Evolutionary conservation across 1,140 invertebrate genomes (phyloP), one percentile per base, ranked within the genome.

Genomic region (Leguminivora glycinivorella): DNA sequence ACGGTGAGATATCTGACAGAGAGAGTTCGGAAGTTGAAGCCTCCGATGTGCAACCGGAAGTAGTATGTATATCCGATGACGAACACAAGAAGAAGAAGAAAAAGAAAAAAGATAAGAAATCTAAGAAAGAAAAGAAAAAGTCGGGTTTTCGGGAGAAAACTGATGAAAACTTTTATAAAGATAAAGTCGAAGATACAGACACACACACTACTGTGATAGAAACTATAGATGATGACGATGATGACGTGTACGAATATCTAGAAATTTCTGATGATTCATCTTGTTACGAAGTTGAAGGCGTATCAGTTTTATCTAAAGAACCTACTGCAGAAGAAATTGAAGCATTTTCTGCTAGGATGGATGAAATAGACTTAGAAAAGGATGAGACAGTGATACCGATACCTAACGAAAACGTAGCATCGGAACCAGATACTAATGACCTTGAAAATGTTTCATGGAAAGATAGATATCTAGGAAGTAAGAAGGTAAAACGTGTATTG

Each of bases 401-500:
- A 34, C 69, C 76, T 17, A 82, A 83, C 47, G 70, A 34, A 67
- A 29, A 26, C 31, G 12, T 52, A 69, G 68, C 56, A 26, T 7
- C 71, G 72, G 40, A 73, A 24, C 67, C 77, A 38, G 67, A 73
- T 40, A 67, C 52, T 1, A 72, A 78, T 68, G 72, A 78, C 4
- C 31, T 77, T 43, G 82, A 79, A 70, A 82, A 83, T 43, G 79
- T 89, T n/a, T 91, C 90, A 0, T 92, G 92, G 92, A 92, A 92
- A 74, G 87, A 92, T 52, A 77, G 92, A 40, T 91, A 91, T 72
- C 77, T 91, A 47, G 82, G 79, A 38, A 93, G 93, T 72, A 91
- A 84, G 26, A 94, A 93, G 82, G 93, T 94, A 1, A 93, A 92
- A 77, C 92, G 85, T 73, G 92, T 94, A 7, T 74, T 94, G 43